phyloP scores from a whole-genome alignment of 2,888 invertebrate species.

The Cheilosia grossa region DNA sequence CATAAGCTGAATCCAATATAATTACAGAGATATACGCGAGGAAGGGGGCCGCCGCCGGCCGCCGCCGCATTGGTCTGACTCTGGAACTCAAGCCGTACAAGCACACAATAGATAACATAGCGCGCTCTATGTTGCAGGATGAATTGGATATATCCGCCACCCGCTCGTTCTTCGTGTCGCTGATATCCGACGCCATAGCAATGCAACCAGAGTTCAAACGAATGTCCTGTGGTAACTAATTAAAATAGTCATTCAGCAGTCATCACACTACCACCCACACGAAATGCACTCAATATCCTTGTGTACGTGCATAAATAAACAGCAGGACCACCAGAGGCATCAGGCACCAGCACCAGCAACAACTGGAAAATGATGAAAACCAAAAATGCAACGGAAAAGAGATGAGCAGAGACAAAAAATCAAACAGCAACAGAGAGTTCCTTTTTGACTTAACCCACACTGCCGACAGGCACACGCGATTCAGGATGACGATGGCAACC shows the following conservation, averaged over 20 bases:
- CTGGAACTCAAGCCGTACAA: conserved; percentile 46
- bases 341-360: conserved; percentile 39
- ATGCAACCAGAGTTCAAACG: conserved; percentile 77
- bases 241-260: conserved; percentile 83
- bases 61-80: neutral
- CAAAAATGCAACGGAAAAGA: conserved; percentile 45
- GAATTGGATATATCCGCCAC: conserved; percentile 21
- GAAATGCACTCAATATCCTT: conserved; percentile 20
- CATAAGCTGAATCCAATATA: conserved; percentile 72
- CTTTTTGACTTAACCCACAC: conserved; percentile 35
- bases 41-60: neutral
- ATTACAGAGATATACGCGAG: conserved; percentile 60
- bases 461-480: neutral
- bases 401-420: conserved; percentile 20
- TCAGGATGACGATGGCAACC: neutral
- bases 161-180: conserved; percentile 36
- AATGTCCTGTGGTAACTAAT: conserved; percentile 83
- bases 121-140: neutral
- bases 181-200: conserved; percentile 70
- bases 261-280: conserved; percentile 75
- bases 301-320: conserved; percentile 36
- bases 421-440: conserved; percentile 48
- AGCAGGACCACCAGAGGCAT: conserved; percentile 18
- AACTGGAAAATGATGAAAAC: conserved; percentile 68
- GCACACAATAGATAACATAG: conserved; percentile 52